These are phyloP conservation scores for Trisateles emortualis DNA, from an alignment of 2,888 invertebrate genomes.

Conservation along the genomic window DNA sequence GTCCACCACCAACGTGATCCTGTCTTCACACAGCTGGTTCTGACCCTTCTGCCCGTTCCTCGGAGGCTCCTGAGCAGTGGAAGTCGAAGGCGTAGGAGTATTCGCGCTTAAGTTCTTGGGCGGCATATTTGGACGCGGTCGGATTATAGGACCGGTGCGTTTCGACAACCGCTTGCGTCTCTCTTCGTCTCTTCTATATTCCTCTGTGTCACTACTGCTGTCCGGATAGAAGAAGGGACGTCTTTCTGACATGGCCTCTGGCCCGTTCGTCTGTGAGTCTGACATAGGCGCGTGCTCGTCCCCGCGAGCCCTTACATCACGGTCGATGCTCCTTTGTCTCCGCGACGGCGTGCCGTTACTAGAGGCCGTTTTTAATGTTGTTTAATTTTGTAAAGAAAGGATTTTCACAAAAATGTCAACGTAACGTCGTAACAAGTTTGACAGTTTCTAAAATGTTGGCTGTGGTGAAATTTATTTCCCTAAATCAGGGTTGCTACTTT, in stretches of 20 bases:
- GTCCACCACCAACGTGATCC: slow-evolving; percentile 98
- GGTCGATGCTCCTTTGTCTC: slow-evolving; percentile 59
- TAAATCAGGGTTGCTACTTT: background rate
- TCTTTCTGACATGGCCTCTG: slow-evolving; percentile 76
- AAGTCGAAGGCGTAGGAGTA: slow-evolving; percentile 73
- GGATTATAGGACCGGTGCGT: slow-evolving; percentile 70
- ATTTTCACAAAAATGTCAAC: slow-evolving; percentile 45
- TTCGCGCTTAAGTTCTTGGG: slow-evolving; percentile 71
- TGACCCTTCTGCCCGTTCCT: slow-evolving; percentile 65
- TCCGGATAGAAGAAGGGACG: slow-evolving; percentile 86
- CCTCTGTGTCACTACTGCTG: slow-evolving; percentile 95
- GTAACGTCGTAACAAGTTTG: slow-evolving; percentile 42
- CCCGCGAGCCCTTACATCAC: slow-evolving; percentile 77
- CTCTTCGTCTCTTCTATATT: slow-evolving; percentile 91
- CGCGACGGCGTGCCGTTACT: slow-evolving; percentile 49
- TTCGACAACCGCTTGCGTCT: slow-evolving; percentile 87
- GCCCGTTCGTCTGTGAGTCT: slow-evolving; percentile 73
- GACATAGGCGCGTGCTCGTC: slow-evolving; percentile 77
- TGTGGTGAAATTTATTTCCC: background rate
- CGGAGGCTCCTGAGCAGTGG: slow-evolving; percentile 65
- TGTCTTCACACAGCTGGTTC: slow-evolving; percentile 88
- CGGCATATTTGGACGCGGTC: slow-evolving; percentile 69
- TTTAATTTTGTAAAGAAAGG: slow-evolving; percentile 36
- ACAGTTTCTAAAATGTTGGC: slow-evolving; percentile 28
- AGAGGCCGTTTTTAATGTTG: slow-evolving; percentile 42